A percentile compares a stretch with the other conserved stretches of the same genome.
Evolutionary conservation across 1,140 invertebrate species (phyloP).

Genomic region (Nasonia vitripennis): DNA sequence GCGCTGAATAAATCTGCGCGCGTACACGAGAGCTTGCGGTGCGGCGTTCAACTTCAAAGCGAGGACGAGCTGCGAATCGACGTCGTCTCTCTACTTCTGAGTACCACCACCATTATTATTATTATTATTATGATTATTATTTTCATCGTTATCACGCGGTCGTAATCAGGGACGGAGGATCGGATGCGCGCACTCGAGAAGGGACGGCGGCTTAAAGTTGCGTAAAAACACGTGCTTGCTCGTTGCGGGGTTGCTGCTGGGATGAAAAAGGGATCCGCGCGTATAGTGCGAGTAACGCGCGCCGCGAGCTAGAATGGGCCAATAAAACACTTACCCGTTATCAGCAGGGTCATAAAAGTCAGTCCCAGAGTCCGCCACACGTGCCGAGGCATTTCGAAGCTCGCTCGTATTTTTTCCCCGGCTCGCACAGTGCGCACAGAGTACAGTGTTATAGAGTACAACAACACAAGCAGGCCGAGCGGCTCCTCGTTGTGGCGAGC

Average conservation of each 20-base stretch:
- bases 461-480: neutral
- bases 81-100: too few relatives aligned
- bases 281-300: neutral
- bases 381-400: constrained; percentile 60
- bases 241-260: neutral
- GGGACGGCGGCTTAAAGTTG: neutral
- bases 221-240: neutral
- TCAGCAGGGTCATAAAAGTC: constrained; percentile 54
- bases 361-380: constrained; percentile 61
- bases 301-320: neutral
- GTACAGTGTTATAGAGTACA: neutral
- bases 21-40: neutral
- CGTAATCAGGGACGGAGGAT: too few relatives aligned
- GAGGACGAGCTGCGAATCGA: too few relatives aligned
- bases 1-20: neutral
- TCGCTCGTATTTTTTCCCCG: neutral
- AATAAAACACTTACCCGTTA: constrained; percentile 61
- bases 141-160: too few relatives aligned
- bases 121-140: too few relatives aligned
- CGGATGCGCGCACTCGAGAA: too few relatives aligned
- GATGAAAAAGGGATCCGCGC: neutral
- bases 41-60: too few relatives aligned
- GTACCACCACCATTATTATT: too few relatives aligned
- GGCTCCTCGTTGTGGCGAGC: neutral
- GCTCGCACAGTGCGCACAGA: neutral